phyloP scores from a whole-genome alignment of 1,140 invertebrate genomes.

The Argopecten irradians region DNA sequence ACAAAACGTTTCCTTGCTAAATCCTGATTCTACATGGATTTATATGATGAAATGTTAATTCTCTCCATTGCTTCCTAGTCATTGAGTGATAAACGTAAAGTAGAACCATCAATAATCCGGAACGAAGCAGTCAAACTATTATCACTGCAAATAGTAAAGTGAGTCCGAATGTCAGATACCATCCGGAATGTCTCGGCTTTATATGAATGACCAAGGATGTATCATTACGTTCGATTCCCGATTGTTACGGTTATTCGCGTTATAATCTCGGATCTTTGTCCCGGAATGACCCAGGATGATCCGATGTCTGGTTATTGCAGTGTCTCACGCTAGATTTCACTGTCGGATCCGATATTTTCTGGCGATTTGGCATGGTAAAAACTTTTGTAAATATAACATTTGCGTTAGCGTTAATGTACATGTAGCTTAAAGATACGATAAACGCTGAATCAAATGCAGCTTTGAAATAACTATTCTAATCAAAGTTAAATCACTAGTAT shows the following conservation, averaged over 20 bases:
- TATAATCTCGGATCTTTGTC: neutral
- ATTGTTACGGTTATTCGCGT: no score
- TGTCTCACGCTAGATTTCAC: neutral
- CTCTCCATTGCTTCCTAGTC: neutral
- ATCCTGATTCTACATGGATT: neutral
- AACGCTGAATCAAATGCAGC: no score
- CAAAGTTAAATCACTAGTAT: no score
- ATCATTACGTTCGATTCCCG: no score
- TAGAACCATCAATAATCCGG: neutral
- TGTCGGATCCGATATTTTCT: neutral
- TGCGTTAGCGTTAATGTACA: no score
- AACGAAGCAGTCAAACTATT: neutral
- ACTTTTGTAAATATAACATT: no score
- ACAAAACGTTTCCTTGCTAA: neutral
- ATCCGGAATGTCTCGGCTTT: neutral
- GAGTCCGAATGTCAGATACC: neutral
- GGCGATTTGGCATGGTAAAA: no score
- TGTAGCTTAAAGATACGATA: no score
- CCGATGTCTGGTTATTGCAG: neutral
- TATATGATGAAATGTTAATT: slow-evolving; percentile 13
- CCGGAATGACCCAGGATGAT: neutral
- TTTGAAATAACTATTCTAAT: no score
- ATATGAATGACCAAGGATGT: no score
- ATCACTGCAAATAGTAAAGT: no score
- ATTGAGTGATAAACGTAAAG: slow-evolving; percentile 5